phyloP scores from a whole-genome alignment of 1,140 invertebrate genomes.

The Apolygus lucorum region DNA sequence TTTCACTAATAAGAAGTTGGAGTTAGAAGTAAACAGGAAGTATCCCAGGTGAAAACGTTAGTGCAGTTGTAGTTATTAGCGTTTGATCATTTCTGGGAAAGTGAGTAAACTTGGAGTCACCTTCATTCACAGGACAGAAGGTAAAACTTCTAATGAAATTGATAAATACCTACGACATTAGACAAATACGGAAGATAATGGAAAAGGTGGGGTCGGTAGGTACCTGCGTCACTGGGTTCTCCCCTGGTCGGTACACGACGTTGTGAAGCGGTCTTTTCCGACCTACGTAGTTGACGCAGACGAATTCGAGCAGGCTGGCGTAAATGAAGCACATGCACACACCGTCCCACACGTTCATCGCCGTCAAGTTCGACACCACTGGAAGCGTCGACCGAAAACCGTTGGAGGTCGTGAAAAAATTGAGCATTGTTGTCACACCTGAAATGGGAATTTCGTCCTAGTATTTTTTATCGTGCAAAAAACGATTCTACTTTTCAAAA shows the following conservation, averaged over 20 bases:
- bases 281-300: constrained; percentile 89
- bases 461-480: not conserved
- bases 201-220: no score
- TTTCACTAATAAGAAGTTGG: no score
- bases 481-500: constrained; percentile 1
- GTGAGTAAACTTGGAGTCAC: no score
- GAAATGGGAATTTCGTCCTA: no score
- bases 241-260: constrained; percentile 77
- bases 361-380: constrained; percentile 84
- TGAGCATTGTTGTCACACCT: constrained; percentile 94
- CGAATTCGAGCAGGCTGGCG: constrained; percentile 84
- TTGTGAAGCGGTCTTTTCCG: constrained; percentile 81
- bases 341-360: constrained; percentile 93
- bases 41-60: no score
- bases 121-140: no score
- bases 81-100: no score
- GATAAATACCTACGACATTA: no score
- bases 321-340: constrained; percentile 96
- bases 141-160: no score
- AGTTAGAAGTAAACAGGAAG: no score
- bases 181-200: no score
- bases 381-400: constrained; percentile 81
- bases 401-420: constrained; percentile 92
- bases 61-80: no score
- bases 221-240: constrained; percentile 85